Conservation (phyloP, 2,888 invertebrate genomes). For the Hoplodrina blanda region DNA sequence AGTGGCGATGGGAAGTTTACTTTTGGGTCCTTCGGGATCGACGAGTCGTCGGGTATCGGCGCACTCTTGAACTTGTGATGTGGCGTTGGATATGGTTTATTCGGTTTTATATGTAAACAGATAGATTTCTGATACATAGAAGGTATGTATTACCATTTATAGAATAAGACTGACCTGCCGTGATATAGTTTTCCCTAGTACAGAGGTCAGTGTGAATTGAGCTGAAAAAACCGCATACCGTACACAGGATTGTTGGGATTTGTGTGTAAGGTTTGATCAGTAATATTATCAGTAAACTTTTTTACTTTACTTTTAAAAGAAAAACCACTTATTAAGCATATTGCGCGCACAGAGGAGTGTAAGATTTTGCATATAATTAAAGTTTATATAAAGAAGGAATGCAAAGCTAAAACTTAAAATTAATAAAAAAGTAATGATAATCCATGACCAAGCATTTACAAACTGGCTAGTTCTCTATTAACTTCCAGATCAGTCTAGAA, state of each 20-base stretch:
- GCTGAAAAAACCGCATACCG: too few relatives aligned
- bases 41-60: not conserved
- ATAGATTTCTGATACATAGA: not conserved
- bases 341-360: too few relatives aligned
- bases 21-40: slow-evolving; percentile 39
- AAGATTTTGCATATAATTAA: too few relatives aligned
- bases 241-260: too few relatives aligned
- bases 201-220: too few relatives aligned
- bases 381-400: not conserved
- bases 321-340: too few relatives aligned
- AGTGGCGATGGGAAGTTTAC: slow-evolving; percentile 57
- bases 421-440: not conserved
- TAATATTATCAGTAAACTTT: too few relatives aligned
- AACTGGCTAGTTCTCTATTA: not conserved
- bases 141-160: not conserved
- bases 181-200: too few relatives aligned
- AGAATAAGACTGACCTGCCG: too few relatives aligned
- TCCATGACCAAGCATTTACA: not conserved
- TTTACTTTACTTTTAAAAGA: too few relatives aligned
- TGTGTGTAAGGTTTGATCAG: too few relatives aligned
- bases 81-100: slow-evolving; percentile 29
- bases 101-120: slow-evolving; percentile 4
- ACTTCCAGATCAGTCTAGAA: not conserved
- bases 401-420: not conserved
- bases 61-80: slow-evolving; percentile 44